Conservation (phyloP, 2,888 invertebrate species). For the Fragum sueziense region DNA sequence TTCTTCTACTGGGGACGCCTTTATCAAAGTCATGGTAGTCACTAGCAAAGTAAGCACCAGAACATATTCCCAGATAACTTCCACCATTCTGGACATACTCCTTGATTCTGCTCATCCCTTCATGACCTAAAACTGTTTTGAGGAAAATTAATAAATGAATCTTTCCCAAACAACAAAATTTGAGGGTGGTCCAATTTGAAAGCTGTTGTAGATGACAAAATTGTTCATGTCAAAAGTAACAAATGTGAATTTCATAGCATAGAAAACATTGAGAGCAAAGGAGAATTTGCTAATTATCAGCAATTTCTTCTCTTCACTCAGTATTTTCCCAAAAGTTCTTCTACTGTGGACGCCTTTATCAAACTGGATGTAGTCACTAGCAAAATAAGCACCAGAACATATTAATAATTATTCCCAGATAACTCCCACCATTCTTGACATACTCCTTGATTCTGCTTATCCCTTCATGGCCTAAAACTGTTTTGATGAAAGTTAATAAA, state of each 20-base stretch:
- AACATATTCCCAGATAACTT: constrained; percentile 78
- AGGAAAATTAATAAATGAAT: too few relatives aligned
- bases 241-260: too few relatives aligned
- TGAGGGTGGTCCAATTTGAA: too few relatives aligned
- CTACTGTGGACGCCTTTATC: constrained; percentile 77
- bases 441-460: constrained; percentile 66
- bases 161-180: too few relatives aligned
- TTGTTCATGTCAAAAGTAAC: too few relatives aligned
- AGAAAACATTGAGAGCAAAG: too few relatives aligned
- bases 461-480: constrained; percentile 67
- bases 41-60: constrained; percentile 79
- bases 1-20: too few relatives aligned
- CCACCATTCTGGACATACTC: constrained; percentile 77
- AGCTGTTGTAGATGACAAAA: too few relatives aligned
- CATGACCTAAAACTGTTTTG: constrained; percentile 65
- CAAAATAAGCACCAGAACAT: constrained; percentile 80
- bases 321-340: too few relatives aligned
- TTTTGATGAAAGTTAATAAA: too few relatives aligned
- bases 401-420: constrained; percentile 79
- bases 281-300: too few relatives aligned
- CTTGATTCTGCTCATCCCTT: constrained; percentile 67
- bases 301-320: neutral
- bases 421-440: constrained; percentile 75
- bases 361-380: constrained; percentile 75
- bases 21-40: constrained; percentile 77